These are phyloP conservation scores for Misgurnus mizolepis DNA, from an alignment of 2,113 vertebrate species.

Conservation along the genomic window DNA sequence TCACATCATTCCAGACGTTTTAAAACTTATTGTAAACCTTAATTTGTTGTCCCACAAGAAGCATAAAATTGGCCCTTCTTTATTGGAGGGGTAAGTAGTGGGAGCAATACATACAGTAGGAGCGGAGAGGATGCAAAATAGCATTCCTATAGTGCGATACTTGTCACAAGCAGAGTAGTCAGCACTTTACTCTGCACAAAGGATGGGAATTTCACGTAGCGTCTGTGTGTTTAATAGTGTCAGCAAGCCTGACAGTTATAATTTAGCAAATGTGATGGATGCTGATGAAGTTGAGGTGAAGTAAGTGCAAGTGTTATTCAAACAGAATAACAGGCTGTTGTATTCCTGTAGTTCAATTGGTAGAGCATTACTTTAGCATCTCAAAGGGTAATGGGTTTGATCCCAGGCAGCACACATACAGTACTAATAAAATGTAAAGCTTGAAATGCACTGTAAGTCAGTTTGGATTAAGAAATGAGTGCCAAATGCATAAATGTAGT, in stretches of 20 bases:
- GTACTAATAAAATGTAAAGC: too few species aligned
- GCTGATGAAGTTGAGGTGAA: slow-evolving; percentile 1
- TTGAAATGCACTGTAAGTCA: too few species aligned
- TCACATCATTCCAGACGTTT: too few species aligned
- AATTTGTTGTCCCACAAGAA: neutral
- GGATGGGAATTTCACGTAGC: neutral
- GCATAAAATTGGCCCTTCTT: slow-evolving; percentile 2
- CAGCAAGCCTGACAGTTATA: neutral
- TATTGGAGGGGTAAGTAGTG: slow-evolving; percentile 26
- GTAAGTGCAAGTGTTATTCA: neutral
- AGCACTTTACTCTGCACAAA: neutral
- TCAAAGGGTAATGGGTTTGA: too few species aligned
- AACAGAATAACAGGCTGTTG: neutral
- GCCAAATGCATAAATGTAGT: too few species aligned
- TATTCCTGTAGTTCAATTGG: neutral
- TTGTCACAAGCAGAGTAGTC: neutral
- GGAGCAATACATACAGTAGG: slow-evolving; percentile 9
- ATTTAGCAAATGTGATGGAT: neutral
- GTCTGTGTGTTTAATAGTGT: neutral
- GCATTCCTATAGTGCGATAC: neutral
- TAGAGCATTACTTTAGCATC: neutral
- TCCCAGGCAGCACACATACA: too few species aligned
- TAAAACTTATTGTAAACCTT: too few species aligned
- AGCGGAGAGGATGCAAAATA: slow-evolving; percentile 21
- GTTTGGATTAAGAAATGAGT: too few species aligned